Base-by-base conservation (phyloP, 2,797 vertebrate species). In the Eospalax fontanierii region DNA sequence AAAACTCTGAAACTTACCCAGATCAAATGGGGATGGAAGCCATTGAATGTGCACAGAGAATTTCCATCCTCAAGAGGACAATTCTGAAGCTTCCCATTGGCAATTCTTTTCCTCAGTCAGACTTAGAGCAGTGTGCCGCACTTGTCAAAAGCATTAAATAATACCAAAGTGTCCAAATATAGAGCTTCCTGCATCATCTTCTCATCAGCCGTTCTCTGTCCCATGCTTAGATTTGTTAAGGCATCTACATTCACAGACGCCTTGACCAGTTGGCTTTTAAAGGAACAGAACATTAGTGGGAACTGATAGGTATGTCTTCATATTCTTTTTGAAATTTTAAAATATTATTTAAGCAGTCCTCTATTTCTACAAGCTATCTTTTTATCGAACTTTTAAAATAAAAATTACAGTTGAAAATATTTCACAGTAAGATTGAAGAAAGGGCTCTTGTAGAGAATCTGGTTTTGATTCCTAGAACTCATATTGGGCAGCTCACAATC, bases 1-100 rank as follows among this genome's bases (percentile, higher is more conserved):
- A 18, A 40, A 59, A 63, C 0, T 0, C 43, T 43, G 38, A 18
- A 1, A 59, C 22, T 43, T n/a, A n/a, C 2, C 0, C 1, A 50
- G 74, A 11, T 10, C 35, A 35, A 78, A 82, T 81, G 33, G 6
- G 28, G 8, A n/a, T n/a, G 16, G 21, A 35, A 40, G 1, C 2
- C 59, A 76, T 18, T 43, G 10, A 94, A 82, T 30, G 78, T 82
- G 40, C 24, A 26, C 1, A 28, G 54, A 18, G 16, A 59, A 57
- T 1, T 70, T 73, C 22, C 15, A 28, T 19, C 33, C 46, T 11
- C 22, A 83, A 11, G 26, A 85, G 7, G 21, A 43, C 1, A 35
- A 12, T 63, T 76, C 66, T 66, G 61, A 90, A 82, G 68, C 7
- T 65, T 2, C 1, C 3, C 78, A 12, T 12, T 63, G 28, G 50